Evolutionary conservation across 2,888 invertebrate species (phyloP).

Genomic region (Drosophila gaucha): DNA sequence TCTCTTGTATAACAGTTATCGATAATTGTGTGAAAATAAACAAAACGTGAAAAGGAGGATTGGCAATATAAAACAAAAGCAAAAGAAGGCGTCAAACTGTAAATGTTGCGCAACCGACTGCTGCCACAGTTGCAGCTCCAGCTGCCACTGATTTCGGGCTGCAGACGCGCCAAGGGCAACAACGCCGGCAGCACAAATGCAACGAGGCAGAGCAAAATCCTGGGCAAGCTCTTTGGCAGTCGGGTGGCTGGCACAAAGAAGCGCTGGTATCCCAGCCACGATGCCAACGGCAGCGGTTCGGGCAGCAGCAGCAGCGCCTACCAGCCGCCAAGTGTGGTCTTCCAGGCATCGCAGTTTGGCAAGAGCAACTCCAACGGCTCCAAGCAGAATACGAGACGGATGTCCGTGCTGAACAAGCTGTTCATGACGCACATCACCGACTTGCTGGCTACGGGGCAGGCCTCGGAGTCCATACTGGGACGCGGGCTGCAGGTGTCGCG

Average conservation of each 20-base stretch:
- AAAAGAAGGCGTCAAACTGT: constrained; percentile 8
- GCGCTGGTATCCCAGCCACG: constrained; percentile 76
- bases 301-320: constrained; percentile 14
- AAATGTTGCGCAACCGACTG: constrained; percentile 51
- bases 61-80: constrained; percentile 4
- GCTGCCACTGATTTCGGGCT: neutral
- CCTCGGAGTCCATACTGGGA: constrained; percentile 87
- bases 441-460: constrained; percentile 90
- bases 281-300: constrained; percentile 10
- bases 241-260: constrained; percentile 80
- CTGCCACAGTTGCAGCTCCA: constrained; percentile 11
- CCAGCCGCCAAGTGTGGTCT: constrained; percentile 39
- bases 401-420: constrained; percentile 90
- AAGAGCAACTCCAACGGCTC: constrained; percentile 67
- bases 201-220: constrained; percentile 75
- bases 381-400: constrained; percentile 87
- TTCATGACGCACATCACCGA: constrained; percentile 93
- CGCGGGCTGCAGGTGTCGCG: constrained; percentile 89
- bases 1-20: neutral
- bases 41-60: neutral
- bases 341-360: constrained; percentile 62
- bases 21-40: neutral
- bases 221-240: constrained; percentile 82
- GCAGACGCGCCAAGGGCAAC: constrained; percentile 23
- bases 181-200: constrained; percentile 23